Percentiles rank a stretch among this genome's conserved stretches.
Conservation (phyloP, 2,888 invertebrate species). For the Drosophila kanekoi region DNA sequence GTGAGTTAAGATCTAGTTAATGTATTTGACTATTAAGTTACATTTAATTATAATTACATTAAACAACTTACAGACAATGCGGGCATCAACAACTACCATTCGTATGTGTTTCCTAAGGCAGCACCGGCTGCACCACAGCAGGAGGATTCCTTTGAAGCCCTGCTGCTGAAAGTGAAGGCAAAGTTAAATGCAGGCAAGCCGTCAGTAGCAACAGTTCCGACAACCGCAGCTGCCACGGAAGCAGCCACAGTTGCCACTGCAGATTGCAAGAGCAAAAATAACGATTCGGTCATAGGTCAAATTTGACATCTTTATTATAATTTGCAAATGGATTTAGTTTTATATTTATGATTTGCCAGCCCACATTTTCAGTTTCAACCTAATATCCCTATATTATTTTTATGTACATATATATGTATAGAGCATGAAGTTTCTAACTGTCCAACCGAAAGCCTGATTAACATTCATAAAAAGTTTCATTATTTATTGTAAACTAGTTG, state of each 20-base stretch:
- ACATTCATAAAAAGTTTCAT: constrained; percentile 49
- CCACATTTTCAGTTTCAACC: constrained; percentile 34
- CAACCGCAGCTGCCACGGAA: constrained; percentile 10
- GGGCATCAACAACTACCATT: constrained; percentile 83
- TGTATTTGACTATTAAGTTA: background rate
- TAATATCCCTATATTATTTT: constrained; percentile 17
- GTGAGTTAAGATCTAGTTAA: constrained; percentile 85
- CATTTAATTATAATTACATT: constrained; percentile 3
- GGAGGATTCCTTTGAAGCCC: constrained; percentile 84
- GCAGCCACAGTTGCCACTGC: constrained; percentile 12
- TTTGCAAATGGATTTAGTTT: constrained; percentile 41
- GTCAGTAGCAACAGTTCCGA: constrained; percentile 17
- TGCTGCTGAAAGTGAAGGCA: constrained; percentile 83
- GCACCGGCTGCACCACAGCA: constrained; percentile 66
- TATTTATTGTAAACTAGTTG: constrained; percentile 66
- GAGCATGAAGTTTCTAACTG: constrained; percentile 51
- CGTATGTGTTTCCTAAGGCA: constrained; percentile 80
- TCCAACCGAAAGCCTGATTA: constrained; percentile 69
- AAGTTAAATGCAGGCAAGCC: constrained; percentile 82
- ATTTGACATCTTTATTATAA: constrained; percentile 61
- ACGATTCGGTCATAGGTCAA: constrained; percentile 32
- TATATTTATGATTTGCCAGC: constrained; percentile 53
- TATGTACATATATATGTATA: constrained; percentile 27
- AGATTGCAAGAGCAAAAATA: constrained; percentile 14
- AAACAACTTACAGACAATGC: constrained; percentile 80